Percentiles rank a stretch among this genome's conserved stretches.
Conservation (phyloP, 2,888 invertebrate species). For the Gymnosoma rotundatum region DNA sequence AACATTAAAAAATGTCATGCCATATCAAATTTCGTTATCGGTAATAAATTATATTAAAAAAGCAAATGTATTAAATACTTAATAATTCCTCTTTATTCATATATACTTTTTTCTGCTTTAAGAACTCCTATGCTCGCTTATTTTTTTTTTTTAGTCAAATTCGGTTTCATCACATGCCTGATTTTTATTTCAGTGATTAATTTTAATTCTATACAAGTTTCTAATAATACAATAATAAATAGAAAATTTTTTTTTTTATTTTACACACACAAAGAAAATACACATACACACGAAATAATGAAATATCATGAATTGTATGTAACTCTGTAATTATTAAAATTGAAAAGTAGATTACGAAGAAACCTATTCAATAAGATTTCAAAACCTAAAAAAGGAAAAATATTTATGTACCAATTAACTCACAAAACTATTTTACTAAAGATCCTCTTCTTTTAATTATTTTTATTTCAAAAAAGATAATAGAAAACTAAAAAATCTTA, state of each 20-base stretch:
- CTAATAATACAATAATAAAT: slow-evolving; percentile 20
- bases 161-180: not conserved
- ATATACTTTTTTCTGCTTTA: not conserved
- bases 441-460: slow-evolving; percentile 6
- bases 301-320: slow-evolving; percentile 20
- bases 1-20: not conserved
- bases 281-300: not conserved
- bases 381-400: not conserved
- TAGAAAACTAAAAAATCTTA: not conserved
- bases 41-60: not conserved
- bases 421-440: slow-evolving; percentile 11
- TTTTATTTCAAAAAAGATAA: not conserved
- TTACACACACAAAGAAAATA: not conserved
- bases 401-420: not conserved
- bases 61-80: no score
- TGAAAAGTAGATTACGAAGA: not conserved
- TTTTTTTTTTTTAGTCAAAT: not conserved
- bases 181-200: not conserved
- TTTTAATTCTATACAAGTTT: slow-evolving; percentile 21
- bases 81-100: not conserved
- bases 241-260: not conserved
- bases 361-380: not conserved
- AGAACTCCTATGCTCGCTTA: not conserved
- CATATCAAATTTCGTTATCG: not conserved
- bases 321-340: slow-evolving; percentile 11